Base-by-base conservation (phyloP, 2,113 vertebrate genomes). In the Burhinus oedicnemus region DNA sequence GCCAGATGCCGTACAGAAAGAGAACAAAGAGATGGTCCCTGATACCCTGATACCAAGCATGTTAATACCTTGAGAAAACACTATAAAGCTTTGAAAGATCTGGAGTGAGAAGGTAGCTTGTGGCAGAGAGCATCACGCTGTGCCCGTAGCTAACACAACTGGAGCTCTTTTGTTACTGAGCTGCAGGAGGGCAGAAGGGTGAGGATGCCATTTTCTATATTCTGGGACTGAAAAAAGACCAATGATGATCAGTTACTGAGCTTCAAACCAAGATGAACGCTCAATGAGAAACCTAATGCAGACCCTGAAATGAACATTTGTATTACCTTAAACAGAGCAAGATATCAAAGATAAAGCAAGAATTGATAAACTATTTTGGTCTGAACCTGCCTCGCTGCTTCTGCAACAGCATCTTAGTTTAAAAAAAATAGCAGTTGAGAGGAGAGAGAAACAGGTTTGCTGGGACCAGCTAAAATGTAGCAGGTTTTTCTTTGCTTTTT, bases 201-300 rank as follows among this genome's bases (percentile, higher is more conserved):
- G 0, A 86, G 68, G 69, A 40, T 95, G 40, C 14, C 47, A 54
- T 87, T 92, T 93, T 80, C 69, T 74, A 42, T 89, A 90, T 93
- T 80, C 71, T 77, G 54, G 22, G 74, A 64, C 75, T 57, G 70
- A 83, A 87, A 82, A 87, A 79, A 64, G 42, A 38, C 5, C 36
- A 42, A 4, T 15, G 51, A 27, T 72, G 17, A 13, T 82, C 30
- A 80, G 18, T 36, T 54, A 23, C 22, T 12, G 8, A 77, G 8
- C 26, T 78, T 51, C 47, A 75, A 83, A 52, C 5, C 27, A 49
- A 71, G 57, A 45, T 49, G 54, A 75, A 14, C 0, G 2, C 0
- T 5, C 57, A 75, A n/a, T 34, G 15, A 84, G 74, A 87, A 91
- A 51, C 12, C 9, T 29, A 38, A 62, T 29, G 29, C 44, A 78